Evolutionary conservation across 1,140 invertebrate species (phyloP), one percentile per base, ranked within the genome.

Genomic region (Acromyrmex charruanus): DNA sequence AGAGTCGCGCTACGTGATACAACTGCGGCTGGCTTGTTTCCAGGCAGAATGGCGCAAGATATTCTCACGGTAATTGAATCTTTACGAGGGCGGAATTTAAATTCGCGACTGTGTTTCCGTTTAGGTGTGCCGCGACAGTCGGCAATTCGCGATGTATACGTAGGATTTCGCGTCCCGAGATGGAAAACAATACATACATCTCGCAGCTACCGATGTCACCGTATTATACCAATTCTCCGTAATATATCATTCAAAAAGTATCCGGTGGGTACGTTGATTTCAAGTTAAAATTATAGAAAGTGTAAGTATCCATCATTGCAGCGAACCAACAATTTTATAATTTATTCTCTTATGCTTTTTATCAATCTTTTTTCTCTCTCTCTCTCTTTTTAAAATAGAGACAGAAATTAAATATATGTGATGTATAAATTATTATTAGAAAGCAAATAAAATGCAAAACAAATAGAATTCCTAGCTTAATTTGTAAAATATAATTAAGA

Each of bases 61-160:
- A 90, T 88, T 91, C 88, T 87, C 86, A 86, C 85, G 87, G 89
- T 93, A 93, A 94, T 93, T 93, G 92, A 94, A 93, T 92, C 89
- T 88, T 92, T 86, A 89, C 90, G 88, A 77, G 77, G 61, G 69
- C 87, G 87, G 92, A 93, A 92, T 94, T 93, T 92, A 91, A 94
- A 93, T 92, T 90, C 89, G 90, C 81, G 79, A 39, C 74, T 68
- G 35, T 58, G 28, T 58, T 51, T 28, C 59, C 51, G 31, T 72
- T 63, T 51, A 59, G 59, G 63, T n/a, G 25, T 28, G 44, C 31
- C 53, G 53, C 49, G 9, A 61, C 55, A 65, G 71, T 49, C 68
- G 49, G 25, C 80, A 31, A 74, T 82, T 74, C 31, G 25, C 55
- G 35, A 74, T 12, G 18, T 58, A 31, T 55, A 49, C 7, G 10